Base-by-base conservation (phyloP, 2,113 vertebrate genomes). In the Camelus bactrianus region DNA sequence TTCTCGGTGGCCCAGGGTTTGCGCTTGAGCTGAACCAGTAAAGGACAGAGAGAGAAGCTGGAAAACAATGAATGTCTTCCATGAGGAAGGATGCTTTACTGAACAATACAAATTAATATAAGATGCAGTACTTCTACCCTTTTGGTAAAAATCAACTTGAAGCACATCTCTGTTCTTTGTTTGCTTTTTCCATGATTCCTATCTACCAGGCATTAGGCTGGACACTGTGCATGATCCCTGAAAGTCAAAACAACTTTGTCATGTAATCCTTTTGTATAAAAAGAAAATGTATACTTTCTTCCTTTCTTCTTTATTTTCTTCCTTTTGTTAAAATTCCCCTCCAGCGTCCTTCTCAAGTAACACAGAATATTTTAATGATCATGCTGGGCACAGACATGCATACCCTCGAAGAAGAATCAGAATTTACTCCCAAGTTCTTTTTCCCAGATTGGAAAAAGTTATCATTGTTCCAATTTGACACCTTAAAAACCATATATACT, bases 401-500 rank as follows among this genome's bases (percentile, higher is more conserved):
- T 50, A 76, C 30, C 48, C 42, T 79, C 38, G 13, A 92, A 76
- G n/a, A 84, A 2, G 24, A 62, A 52, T 64, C 46, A 94, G 17
- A 2, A 19, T 93, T 93, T 38, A 70, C 35, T 62, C 28, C 73
- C 14, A 92, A 20, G 13, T 50, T 88, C 32, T 73, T 92, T 96
- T 79, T 76, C 56, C 17, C 32, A 82, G 16, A 91, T 35, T 58
- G 58, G 32, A 87, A 92, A 87, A 69, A 17, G 15, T 62, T 35
- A 85, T 5, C 2, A 15, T 3, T 79, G 30, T 97, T 94, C 69
- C 19, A 70, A 19, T 89, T 28, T 82, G 62, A 93, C 16, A 54
- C 9, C 80, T 96, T 96, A 67, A 92, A 93, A 77, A 86, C 62
- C 30, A 72, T 32, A 52, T 70, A 9, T 64, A 70, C 48, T 32